Percentiles rank a stretch among this genome's conserved stretches.
These are phyloP conservation scores for Pogonocherus hispidulus DNA, from an alignment of 2,888 invertebrate genomes.

Conservation along the genomic window DNA sequence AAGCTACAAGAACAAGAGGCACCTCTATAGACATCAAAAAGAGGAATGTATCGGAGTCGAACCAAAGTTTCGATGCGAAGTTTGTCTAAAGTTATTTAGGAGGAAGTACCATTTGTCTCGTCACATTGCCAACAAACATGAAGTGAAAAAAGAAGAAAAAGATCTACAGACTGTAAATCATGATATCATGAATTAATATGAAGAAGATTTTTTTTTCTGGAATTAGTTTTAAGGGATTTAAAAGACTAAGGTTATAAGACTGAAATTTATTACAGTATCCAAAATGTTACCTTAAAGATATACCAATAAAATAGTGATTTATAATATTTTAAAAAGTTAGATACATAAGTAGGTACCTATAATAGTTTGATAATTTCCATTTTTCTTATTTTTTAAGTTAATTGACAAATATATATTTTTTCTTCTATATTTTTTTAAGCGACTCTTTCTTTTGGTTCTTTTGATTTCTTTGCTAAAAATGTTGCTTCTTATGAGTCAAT, in stretches of 20 bases:
- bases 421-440: too few relatives aligned
- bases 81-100: constrained; percentile 70
- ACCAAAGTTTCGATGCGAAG: constrained; percentile 71
- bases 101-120: constrained; percentile 57
- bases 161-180: too few relatives aligned
- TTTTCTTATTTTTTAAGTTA: too few relatives aligned
- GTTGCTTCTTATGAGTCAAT: too few relatives aligned
- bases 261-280: neutral
- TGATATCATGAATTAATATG: neutral
- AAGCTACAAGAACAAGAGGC: constrained; percentile 73
- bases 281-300: constrained; percentile 1
- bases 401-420: too few relatives aligned
- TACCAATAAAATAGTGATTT: neutral
- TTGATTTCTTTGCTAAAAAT: too few relatives aligned
- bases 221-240: neutral
- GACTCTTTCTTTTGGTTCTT: too few relatives aligned
- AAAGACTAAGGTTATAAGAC: neutral
- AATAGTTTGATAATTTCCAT: too few relatives aligned
- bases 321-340: too few relatives aligned
- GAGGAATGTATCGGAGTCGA: constrained; percentile 73
- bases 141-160: neutral
- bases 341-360: too few relatives aligned
- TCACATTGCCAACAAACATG: constrained; percentile 45
- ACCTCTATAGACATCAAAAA: constrained; percentile 72
- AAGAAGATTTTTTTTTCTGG: constrained; percentile 6